phyloP scores from a whole-genome alignment of 2,113 vertebrate genomes.

The Patagioenas fasciata region DNA sequence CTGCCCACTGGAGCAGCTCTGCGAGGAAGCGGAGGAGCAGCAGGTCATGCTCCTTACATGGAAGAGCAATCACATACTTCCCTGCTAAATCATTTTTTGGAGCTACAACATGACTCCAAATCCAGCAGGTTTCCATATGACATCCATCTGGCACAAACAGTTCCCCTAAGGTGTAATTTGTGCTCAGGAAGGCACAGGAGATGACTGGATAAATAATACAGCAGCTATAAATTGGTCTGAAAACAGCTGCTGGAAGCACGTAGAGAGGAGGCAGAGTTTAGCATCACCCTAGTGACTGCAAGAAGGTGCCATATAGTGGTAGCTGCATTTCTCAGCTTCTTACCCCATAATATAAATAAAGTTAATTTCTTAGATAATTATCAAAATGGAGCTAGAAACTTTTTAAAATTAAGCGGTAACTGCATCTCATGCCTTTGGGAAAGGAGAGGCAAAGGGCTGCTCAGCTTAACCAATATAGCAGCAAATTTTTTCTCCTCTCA shows the following conservation, averaged over 20 bases:
- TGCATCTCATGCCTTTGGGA: not conserved
- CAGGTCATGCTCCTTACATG: not conserved
- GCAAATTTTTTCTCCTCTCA: not conserved
- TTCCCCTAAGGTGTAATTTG: not conserved
- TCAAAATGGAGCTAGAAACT: not conserved
- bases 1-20: not conserved
- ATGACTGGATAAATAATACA: not conserved
- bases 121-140: not conserved
- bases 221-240: not conserved
- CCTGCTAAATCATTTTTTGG: not conserved
- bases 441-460: not conserved
- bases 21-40: not conserved
- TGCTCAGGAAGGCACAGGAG: not conserved
- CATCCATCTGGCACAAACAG: not conserved
- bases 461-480: not conserved
- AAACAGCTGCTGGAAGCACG: not conserved
- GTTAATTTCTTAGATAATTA: not conserved
- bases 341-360: not conserved
- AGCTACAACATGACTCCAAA: not conserved
- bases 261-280: not conserved
- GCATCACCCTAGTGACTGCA: not conserved
- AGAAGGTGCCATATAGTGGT: not conserved
- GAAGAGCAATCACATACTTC: not conserved
- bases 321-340: not conserved
- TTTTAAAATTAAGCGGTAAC: not conserved